Evolutionary conservation across 2,797 vertebrate genomes (phyloP).

Genomic region (Urophycis tenuis): DNA sequence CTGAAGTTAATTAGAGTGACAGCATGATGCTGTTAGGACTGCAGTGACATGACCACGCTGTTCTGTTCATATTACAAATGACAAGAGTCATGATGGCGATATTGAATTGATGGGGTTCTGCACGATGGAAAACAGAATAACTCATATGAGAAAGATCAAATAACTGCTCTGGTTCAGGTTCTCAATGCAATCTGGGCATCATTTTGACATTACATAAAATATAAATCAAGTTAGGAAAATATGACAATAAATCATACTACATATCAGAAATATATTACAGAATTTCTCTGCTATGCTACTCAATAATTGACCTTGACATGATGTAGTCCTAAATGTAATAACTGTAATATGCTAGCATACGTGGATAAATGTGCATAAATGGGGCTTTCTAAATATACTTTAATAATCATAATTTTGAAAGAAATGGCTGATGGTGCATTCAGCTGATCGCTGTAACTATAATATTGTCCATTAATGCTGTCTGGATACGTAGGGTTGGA

Average conservation of each 20-base stretch:
- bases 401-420: no score
- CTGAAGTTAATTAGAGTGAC: neutral
- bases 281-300: neutral
- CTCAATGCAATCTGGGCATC: no score
- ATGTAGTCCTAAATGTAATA: neutral
- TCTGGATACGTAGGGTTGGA: conserved; percentile 9
- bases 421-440: conserved; percentile 46
- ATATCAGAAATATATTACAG: neutral
- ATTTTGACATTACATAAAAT: neutral
- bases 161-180: no score
- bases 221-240: neutral
- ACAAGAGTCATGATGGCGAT: neutral
- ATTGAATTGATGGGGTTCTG: neutral
- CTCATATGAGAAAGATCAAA: no score
- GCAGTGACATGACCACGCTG: neutral
- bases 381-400: neutral
- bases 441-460: conserved; percentile 19
- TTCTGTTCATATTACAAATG: neutral
- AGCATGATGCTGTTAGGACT: neutral
- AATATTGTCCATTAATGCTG: conserved; percentile 34
- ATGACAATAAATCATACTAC: neutral
- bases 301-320: neutral
- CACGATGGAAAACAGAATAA: neutral
- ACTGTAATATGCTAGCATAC: neutral
- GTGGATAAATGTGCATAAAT: neutral